Evolutionary conservation across 2,888 invertebrate genomes (phyloP).

Genomic region (Chrysolina oricalcia): DNA sequence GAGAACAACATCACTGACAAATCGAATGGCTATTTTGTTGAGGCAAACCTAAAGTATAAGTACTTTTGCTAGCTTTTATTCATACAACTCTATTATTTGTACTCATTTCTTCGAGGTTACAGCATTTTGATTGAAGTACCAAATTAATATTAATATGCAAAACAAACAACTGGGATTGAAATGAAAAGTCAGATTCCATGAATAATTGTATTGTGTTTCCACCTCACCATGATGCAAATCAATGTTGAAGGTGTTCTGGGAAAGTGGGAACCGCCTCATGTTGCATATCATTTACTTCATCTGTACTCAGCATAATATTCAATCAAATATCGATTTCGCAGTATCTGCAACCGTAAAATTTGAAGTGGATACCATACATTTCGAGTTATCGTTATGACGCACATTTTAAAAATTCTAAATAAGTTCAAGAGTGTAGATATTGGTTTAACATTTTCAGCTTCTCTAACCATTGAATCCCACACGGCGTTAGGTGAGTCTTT

Average conservation of each 20-base stretch:
- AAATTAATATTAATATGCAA: too few species aligned
- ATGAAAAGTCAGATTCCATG: too few species aligned
- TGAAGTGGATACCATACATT: background rate
- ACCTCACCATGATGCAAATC: background rate
- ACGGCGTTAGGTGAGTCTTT: conserved; percentile 5
- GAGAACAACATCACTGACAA: too few species aligned
- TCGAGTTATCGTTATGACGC: conserved; percentile 6
- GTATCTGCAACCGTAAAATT: background rate
- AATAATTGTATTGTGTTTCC: too few species aligned
- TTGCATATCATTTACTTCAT: background rate
- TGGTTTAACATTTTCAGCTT: conserved; percentile 24
- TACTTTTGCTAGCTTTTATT: too few species aligned
- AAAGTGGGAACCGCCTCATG: background rate
- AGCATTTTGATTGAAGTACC: too few species aligned
- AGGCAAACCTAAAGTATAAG: too few species aligned
- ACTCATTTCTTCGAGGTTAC: too few species aligned
- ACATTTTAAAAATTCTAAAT: conserved; percentile 1
- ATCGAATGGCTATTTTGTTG: too few species aligned
- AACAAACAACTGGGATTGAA: too few species aligned
- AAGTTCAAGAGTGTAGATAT: conserved; percentile 12
- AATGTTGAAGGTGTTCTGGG: background rate
- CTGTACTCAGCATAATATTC: background rate
- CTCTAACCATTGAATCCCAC: conserved; percentile 18
- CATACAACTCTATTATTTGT: too few species aligned
- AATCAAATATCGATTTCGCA: background rate